phyloP scores from a whole-genome alignment of 1,140 invertebrate species.

The Micrasema minimum region DNA sequence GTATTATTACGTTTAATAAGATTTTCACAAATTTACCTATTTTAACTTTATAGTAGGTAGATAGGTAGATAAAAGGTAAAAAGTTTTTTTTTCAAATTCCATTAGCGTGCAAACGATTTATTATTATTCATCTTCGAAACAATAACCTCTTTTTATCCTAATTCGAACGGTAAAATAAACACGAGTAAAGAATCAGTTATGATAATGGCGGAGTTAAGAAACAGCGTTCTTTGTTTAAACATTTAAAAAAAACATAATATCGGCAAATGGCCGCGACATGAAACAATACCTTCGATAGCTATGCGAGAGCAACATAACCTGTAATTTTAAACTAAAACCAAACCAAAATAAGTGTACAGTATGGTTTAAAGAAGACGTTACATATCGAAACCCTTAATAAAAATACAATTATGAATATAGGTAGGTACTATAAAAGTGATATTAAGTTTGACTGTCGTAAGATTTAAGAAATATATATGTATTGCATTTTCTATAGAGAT shows the following conservation, averaged over 20 bases:
- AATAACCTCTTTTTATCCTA: constrained; percentile 10
- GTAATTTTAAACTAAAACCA: constrained; percentile 37
- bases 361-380: constrained; percentile 1
- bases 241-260: constrained; percentile 35
- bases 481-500: no score
- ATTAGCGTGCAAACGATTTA: constrained; percentile 21
- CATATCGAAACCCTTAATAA: no score
- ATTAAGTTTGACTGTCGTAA: no score
- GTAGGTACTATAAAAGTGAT: no score
- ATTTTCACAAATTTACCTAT: no score
- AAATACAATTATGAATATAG: no score
- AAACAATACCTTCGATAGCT: constrained; percentile 34
- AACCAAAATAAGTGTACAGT: constrained; percentile 6
- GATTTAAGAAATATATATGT: no score
- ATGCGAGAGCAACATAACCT: constrained; percentile 31
- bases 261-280: constrained; percentile 15
- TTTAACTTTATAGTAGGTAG: no score
- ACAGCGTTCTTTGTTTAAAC: constrained; percentile 27
- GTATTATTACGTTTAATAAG: no score
- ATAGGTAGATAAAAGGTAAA: no score
- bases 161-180: constrained; percentile 30
- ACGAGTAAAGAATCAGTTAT: constrained; percentile 14
- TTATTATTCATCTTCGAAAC: constrained; percentile 16
- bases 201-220: constrained; percentile 14
- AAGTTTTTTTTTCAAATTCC: constrained; percentile 9